Percentiles rank a stretch among this genome's conserved stretches.
These are phyloP conservation scores for Diabrotica balteata DNA, from an alignment of 2,888 invertebrate genomes.

Conservation along the genomic window DNA sequence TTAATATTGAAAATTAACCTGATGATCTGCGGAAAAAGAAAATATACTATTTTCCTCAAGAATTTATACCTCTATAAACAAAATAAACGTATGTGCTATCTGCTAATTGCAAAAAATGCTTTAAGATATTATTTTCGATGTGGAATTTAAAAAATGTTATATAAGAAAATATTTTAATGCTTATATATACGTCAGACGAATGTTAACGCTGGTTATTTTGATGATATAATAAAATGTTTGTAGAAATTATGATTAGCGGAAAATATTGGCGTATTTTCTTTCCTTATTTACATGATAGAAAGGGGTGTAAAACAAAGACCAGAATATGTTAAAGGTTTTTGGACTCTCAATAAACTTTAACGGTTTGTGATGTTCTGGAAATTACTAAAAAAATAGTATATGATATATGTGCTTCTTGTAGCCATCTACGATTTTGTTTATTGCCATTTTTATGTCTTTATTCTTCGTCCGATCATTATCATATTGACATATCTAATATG, in stretches of 20 bases:
- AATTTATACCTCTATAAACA: neutral
- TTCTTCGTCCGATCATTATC: too few relatives aligned
- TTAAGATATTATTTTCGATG: slow-evolving; percentile 12
- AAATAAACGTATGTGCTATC: slow-evolving; percentile 7
- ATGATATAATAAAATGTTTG: too few relatives aligned
- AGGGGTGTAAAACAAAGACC: too few relatives aligned
- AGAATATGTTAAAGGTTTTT: too few relatives aligned
- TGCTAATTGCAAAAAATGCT: slow-evolving; percentile 9
- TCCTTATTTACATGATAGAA: neutral
- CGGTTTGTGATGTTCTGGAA: neutral
- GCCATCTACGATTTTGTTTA: too few relatives aligned
- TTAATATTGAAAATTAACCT: too few relatives aligned
- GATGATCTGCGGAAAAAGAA: too few relatives aligned
- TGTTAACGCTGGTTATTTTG: neutral
- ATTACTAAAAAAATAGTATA: neutral
- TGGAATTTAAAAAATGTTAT: slow-evolving; percentile 3
- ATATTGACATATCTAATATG: too few relatives aligned
- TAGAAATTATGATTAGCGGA: too few relatives aligned
- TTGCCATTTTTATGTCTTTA: too few relatives aligned
- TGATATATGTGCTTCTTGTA: too few relatives aligned
- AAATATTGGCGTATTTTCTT: neutral
- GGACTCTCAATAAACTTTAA: too few relatives aligned
- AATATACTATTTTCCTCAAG: neutral
- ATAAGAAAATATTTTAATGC: slow-evolving; percentile 7
- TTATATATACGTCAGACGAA: slow-evolving; percentile 2